phyloP scores from a whole-genome alignment of 2,888 invertebrate species.

The Cheilosia urbana region DNA sequence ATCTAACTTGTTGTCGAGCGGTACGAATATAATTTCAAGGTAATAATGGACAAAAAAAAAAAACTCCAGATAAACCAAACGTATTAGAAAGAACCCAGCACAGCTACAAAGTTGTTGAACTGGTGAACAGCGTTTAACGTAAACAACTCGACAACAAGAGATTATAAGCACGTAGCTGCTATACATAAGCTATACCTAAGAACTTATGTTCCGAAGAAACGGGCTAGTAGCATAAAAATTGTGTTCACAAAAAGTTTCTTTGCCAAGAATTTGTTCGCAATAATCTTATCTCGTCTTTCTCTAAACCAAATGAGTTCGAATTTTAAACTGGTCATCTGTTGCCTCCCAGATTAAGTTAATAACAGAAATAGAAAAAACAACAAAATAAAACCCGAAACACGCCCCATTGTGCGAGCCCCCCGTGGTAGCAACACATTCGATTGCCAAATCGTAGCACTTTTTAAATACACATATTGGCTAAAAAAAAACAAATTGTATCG shows the following conservation, averaged over 20 bases:
- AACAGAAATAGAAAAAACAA: not conserved
- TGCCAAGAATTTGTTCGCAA: not conserved
- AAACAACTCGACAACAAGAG: conserved; percentile 4
- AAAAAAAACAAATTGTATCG: not conserved
- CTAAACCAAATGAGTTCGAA: not conserved
- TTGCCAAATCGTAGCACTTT: not conserved
- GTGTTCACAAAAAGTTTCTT: not conserved
- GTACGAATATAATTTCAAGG: not conserved
- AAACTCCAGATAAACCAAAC: not conserved
- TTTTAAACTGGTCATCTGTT: not conserved
- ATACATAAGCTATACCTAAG: too few species aligned
- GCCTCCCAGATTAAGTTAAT: not conserved
- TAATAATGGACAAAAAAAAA: not conserved
- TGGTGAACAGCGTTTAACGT: not conserved
- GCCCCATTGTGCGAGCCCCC: conserved; percentile 8
- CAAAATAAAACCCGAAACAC: not conserved
- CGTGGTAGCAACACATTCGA: not conserved
- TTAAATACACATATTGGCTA: not conserved
- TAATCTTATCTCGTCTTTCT: not conserved
- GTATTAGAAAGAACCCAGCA: not conserved
- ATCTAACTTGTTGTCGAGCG: not conserved
- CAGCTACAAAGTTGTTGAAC: not conserved
- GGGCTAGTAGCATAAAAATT: not conserved
- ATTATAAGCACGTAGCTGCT: not conserved
- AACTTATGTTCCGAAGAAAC: not conserved